Base-by-base conservation (phyloP, 2,888 invertebrate species). In the Pandemis heparana region DNA sequence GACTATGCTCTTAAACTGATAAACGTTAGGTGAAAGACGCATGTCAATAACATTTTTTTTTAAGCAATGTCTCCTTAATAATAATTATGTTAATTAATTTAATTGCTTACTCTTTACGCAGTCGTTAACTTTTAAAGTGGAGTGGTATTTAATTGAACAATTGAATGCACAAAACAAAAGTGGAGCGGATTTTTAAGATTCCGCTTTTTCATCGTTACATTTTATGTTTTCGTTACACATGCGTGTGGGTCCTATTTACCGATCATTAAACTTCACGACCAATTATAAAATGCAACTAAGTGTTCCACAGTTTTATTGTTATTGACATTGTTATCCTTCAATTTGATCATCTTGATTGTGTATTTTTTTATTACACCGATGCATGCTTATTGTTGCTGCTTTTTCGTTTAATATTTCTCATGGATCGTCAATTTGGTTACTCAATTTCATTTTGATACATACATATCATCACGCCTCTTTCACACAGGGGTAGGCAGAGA, bases 1-100 rank as follows among this genome's bases (percentile, higher is more conserved):
- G 9, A 41, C 2, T 9, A 8, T 9, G 7, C 9, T 41, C 9
- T 41, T 9, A 8, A 41, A 41, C 8, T 43, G 43, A 43, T 10
- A 43, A 10, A 12, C 43, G 8, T 2, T 10, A 43, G 12, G 12
- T 12, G 12, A 5, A 43, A 5, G 12, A 43, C 10, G 12, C 43
- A 43, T 5, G 16, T 48, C 48, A 48, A 48, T 48, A 16, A 48
- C 7, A 7, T 16, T 7, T 14, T 53, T 51, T 16, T 53, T 16
- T 6, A 16, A 18, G 9, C 10, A 48, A 48, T 23, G 18, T 12
- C 12, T n/a, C 32, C 38, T 39, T 51, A 10, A 8, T 18, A 39
- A 75, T 73, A 77, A 73, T 65, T 56, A 71, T 76, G 75, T 76
- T 79, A 79, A 77, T 79, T 72, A 77, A 75, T 77, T 69, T 78